Conservation (phyloP, 2,797 vertebrate genomes). For the Pygocentrus nattereri region DNA sequence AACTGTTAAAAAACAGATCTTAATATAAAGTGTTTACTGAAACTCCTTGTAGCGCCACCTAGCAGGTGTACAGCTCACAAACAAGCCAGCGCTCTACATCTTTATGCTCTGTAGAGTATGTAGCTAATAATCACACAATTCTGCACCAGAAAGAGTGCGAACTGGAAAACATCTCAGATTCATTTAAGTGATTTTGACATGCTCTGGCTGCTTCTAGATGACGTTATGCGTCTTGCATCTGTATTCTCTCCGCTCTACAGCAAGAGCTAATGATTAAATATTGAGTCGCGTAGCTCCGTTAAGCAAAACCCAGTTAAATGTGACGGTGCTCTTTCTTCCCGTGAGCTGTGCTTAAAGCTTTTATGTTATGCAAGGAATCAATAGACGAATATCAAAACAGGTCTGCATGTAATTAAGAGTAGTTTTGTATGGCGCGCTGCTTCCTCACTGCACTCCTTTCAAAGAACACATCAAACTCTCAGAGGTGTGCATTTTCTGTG, state of each 20-base stretch:
- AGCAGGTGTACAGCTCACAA: no score
- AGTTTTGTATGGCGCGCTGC: not conserved
- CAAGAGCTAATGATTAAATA: conserved; percentile 8
- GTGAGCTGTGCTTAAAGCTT: not conserved
- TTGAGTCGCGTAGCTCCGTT: not conserved
- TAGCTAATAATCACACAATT: no score
- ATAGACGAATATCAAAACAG: not conserved
- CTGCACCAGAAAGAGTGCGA: no score
- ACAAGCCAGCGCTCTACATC: no score
- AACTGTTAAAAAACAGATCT: no score
- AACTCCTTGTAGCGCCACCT: no score
- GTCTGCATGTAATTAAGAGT: not conserved
- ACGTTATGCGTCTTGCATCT: not conserved
- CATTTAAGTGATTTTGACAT: not conserved
- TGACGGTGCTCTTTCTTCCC: not conserved
- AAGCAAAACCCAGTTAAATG: not conserved
- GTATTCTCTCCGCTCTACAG: not conserved
- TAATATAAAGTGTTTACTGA: no score
- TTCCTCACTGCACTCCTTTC: not conserved
- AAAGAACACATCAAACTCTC: conserved; percentile 1
- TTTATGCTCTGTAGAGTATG: no score
- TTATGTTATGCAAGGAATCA: not conserved
- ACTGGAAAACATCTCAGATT: not conserved
- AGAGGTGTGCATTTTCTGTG: conserved; percentile 7
- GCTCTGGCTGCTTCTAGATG: not conserved